These are phyloP conservation scores for Dicrostonyx torquatus DNA, from an alignment of 2,797 vertebrate species.

Conservation along the genomic window DNA sequence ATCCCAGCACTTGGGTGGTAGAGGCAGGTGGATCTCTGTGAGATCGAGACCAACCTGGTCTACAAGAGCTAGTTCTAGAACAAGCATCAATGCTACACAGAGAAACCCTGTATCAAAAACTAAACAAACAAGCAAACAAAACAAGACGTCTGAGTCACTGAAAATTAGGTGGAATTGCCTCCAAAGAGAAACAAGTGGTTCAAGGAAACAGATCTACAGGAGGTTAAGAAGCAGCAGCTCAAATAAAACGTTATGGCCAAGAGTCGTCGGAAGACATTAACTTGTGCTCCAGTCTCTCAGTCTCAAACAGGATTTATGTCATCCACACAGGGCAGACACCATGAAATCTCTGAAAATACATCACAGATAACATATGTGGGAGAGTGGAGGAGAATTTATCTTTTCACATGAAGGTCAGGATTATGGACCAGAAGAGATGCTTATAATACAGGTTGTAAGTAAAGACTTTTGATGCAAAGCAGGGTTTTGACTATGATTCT, in stretches of 20 bases:
- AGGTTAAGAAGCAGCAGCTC: not conserved
- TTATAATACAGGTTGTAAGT: not conserved
- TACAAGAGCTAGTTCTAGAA: too few species aligned
- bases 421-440: slow-evolving; percentile 20
- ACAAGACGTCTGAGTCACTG: not conserved
- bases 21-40: too few species aligned
- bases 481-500: not conserved
- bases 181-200: slow-evolving; percentile 24
- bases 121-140: too few species aligned
- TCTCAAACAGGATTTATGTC: slow-evolving; percentile 30
- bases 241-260: not conserved
- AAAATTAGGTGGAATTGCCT: slow-evolving; percentile 10
- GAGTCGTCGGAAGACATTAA: slow-evolving; percentile 30
- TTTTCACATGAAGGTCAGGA: not conserved
- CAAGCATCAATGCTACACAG: too few species aligned
- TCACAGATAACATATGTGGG: not conserved
- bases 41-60: too few species aligned
- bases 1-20: too few species aligned
- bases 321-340: slow-evolving; percentile 24
- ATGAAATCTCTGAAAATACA: slow-evolving; percentile 48
- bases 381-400: not conserved
- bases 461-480: slow-evolving; percentile 7
- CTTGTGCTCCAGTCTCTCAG: not conserved
- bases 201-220: slow-evolving; percentile 11
- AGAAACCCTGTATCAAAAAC: too few species aligned